Base-by-base conservation (phyloP, 2,797 vertebrate genomes). In the Enteromius viviparus region DNA sequence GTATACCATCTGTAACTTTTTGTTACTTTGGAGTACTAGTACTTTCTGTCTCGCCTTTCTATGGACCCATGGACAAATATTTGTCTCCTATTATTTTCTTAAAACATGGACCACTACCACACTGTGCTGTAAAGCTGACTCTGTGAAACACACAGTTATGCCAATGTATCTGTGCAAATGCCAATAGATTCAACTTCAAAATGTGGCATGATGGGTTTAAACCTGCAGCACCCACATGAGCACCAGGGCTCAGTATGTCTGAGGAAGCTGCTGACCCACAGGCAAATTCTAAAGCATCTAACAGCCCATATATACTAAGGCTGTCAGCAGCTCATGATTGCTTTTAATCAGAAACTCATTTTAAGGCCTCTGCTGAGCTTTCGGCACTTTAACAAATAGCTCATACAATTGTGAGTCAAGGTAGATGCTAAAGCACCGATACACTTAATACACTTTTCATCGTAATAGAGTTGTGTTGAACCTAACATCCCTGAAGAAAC, bases 381-480 rank as follows among this genome's bases (percentile, higher is more conserved):
- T 21, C 26, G 19, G 0, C 19, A 29, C 19, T 70, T 34, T 45
- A 60, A 80, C 17, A 71, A 81, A 58, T 10, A 49, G 53, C 53
- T 49, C 15, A 1, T 11, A 53, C 60, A 75, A 29, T 75, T 53
- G 14, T 26, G 26, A 42, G 10, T 51, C 12, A 9, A 49, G 32
- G 42, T 64, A 65, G 29, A 75, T 74, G 60, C 42, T 26, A 64
- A 71, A 29, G 45, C n/a, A 29, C 15, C 5, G 2, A 32, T 55
- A 45, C 32, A 66, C 60, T 76, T 55, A 53, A 0, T 11, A 26
- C 71, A 42, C 23, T 82, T 82, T 76, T 75, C 72, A 42, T 21
- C 12, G 6, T 68, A 76, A 65, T 42, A 55, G 60, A 55, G 12
- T 68, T 23, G 19, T 64, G 55, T 23, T 68, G 32, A 76, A 45